phyloP scores from a whole-genome alignment of 2,113 vertebrate genomes.

The Oryctolagus cuniculus region DNA sequence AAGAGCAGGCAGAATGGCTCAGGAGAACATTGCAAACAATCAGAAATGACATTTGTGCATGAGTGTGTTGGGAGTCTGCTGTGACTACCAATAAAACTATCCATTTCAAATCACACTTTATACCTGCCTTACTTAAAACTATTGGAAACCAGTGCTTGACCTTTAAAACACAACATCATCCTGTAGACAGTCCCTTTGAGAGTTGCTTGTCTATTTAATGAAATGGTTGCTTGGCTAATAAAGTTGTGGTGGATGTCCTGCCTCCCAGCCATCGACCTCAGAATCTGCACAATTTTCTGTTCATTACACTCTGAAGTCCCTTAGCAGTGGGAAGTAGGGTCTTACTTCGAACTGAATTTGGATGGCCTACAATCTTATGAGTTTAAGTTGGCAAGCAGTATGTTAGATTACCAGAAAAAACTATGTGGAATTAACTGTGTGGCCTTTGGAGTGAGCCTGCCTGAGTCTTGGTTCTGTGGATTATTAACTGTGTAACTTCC shows the following conservation, averaged over 20 bases:
- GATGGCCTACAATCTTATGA: conserved; percentile 45
- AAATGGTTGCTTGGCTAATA: conserved; percentile 63
- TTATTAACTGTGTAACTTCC: neutral
- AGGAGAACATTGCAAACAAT: neutral
- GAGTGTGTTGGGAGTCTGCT: neutral
- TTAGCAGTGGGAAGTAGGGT: neutral
- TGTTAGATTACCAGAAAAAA: conserved; percentile 23
- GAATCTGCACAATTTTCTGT: conserved; percentile 35
- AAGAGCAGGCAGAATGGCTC: neutral
- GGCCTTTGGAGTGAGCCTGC: neutral
- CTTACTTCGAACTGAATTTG: conserved; percentile 41
- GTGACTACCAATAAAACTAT: neutral
- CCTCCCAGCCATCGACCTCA: conserved; percentile 49
- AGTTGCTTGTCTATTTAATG: conserved; percentile 66
- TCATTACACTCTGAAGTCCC: conserved; percentile 25
- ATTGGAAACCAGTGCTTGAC: conserved; percentile 54
- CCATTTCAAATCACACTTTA: conserved; percentile 8
- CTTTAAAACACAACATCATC: conserved; percentile 55
- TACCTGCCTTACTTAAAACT: conserved; percentile 3
- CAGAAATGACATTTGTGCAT: neutral
- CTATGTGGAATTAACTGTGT: neutral
- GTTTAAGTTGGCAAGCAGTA: conserved; percentile 45
- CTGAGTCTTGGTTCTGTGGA: neutral
- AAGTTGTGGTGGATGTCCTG: conserved; percentile 41
- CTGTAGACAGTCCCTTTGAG: conserved; percentile 15